Conservation (phyloP, 2,888 invertebrate genomes). For the Rhingia campestris region DNA sequence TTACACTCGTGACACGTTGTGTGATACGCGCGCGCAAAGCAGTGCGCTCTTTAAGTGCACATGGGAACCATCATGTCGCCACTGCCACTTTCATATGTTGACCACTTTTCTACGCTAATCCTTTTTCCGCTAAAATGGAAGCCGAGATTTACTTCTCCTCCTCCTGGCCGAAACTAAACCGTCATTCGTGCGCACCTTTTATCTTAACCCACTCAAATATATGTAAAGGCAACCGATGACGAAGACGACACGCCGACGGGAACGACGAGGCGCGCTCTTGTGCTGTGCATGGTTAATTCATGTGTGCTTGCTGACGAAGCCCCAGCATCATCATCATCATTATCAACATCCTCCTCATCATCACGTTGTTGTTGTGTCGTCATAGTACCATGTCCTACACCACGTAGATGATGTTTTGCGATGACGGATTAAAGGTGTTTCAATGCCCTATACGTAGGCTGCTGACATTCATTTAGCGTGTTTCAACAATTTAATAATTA, state of each 20-base stretch:
- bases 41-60: constrained; percentile 50
- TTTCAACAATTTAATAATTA: constrained; percentile 73
- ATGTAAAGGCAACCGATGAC: neutral
- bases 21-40: constrained; percentile 56
- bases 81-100: constrained; percentile 18
- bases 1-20: constrained; percentile 66
- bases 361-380: constrained; percentile 23
- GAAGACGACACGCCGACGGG: neutral
- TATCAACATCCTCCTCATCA: constrained; percentile 41
- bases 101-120: constrained; percentile 56
- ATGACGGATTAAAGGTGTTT: constrained; percentile 71
- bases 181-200: constrained; percentile 24
- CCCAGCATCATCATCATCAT: constrained; percentile 32
- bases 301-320: constrained; percentile 47
- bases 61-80: constrained; percentile 34
- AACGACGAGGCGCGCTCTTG: neutral
- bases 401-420: constrained; percentile 61
- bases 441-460: constrained; percentile 39
- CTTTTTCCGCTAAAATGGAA: constrained; percentile 55
- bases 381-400: constrained; percentile 58
- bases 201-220: constrained; percentile 56
- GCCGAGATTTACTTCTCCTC: constrained; percentile 44
- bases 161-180: neutral
- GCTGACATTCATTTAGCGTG: constrained; percentile 67
- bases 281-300: constrained; percentile 59